phyloP scores from a whole-genome alignment of 2,888 invertebrate genomes.

The Onchidella celtica region DNA sequence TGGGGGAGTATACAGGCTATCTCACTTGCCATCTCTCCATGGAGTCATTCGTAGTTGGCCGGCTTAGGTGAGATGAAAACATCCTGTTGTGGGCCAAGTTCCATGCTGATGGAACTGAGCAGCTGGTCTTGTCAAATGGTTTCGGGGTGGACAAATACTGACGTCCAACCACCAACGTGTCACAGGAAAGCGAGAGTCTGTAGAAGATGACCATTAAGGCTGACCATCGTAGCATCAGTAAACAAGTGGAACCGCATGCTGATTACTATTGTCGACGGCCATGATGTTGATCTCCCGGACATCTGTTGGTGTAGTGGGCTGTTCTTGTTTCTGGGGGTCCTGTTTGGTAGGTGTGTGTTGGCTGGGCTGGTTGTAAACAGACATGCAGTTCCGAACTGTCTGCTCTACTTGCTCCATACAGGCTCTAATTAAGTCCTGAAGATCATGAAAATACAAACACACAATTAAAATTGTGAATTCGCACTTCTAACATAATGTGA shows the following conservation, averaged over 20 bases:
- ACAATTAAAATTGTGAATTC: no score
- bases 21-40: no score
- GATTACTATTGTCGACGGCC: slow-evolving; percentile 33
- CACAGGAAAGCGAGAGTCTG: no score
- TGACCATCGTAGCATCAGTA: background rate
- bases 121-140: no score
- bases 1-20: no score
- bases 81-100: no score
- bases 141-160: no score
- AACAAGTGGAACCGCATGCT: background rate
- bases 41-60: no score
- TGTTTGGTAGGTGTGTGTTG: slow-evolving; percentile 42
- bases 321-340: slow-evolving; percentile 64
- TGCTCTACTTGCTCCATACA: slow-evolving; percentile 79
- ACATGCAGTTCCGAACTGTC: slow-evolving; percentile 73
- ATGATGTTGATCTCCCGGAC: slow-evolving; percentile 86
- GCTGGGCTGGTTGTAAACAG: slow-evolving; percentile 51
- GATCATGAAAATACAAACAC: slow-evolving; percentile 21
- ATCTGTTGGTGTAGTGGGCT: slow-evolving; percentile 90
- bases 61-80: no score
- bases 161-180: no score
- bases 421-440: slow-evolving; percentile 76
- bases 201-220: background rate
- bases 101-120: no score
- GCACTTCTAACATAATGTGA: no score